Evolutionary conservation across 1,140 invertebrate species (phyloP).

Genomic region (Vollenhovia emeryi): DNA sequence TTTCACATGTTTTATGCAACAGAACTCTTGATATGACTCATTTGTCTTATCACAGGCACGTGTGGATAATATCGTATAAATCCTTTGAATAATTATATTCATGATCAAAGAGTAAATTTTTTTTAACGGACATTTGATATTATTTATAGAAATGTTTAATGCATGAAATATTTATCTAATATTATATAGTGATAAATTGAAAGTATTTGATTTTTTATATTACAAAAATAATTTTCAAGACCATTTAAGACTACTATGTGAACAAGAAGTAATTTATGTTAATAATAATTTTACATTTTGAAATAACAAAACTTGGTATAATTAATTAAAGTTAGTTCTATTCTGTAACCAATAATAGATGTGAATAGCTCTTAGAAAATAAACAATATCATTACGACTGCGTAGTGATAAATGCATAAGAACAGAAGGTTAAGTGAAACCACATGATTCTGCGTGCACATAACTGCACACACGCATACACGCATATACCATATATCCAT

Average conservation of each 20-base stretch:
- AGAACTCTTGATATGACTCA: no score
- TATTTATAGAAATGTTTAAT: not conserved
- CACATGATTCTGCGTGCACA: not conserved
- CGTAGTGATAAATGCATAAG: not conserved
- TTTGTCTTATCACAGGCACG: no score
- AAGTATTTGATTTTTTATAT: no score
- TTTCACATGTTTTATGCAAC: not conserved
- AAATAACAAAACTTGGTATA: no score
- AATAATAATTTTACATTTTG: no score
- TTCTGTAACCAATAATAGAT: not conserved
- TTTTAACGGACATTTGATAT: not conserved
- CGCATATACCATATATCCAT: not conserved
- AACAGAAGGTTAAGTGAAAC: not conserved
- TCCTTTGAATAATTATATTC: not conserved
- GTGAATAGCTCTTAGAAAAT: not conserved
- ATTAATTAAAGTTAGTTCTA: no score
- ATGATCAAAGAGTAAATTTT: not conserved
- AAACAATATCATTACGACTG: not conserved
- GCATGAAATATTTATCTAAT: not conserved
- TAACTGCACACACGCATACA: not conserved
- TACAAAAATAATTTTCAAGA: no score
- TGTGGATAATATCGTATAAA: not conserved
- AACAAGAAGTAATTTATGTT: no score
- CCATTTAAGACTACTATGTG: no score
- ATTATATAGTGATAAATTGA: no score